Evolutionary conservation across 2,797 vertebrate genomes (phyloP), one percentile per base, ranked within the genome.

Genomic region (Sciaenops ocellatus): DNA sequence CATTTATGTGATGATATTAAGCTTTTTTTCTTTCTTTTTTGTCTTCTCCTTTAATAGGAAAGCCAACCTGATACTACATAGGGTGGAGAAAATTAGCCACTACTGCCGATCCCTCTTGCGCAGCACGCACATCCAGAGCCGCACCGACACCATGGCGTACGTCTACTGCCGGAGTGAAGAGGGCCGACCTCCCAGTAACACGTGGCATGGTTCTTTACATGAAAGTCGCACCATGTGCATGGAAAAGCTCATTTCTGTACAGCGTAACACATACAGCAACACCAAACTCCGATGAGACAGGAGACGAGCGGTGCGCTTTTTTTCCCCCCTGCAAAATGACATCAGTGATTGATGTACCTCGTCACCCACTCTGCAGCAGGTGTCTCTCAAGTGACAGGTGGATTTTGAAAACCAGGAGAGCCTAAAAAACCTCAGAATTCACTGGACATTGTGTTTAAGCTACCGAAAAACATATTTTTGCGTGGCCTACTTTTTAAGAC

Each of bases 181-280:
- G 50, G 90, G 92, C 0, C 95, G 96, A 67, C 94, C 96, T 0
- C 93, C 95, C 0, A 95, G 95, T 50, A 92, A 94, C 89, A 93
- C 95, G 76, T 97, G 97, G 97, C 97, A 97, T 55, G 93, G 95
- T 90, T 96, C 98, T 79, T 95, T 99, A 75, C 97, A 97, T 60
- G 97, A 99, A 92, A 97, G 96, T 84, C 97, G 95, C 88, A 93
- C 97, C 34, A 94, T 95, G 6, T 99, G 98, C 5, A 96, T 97
- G 90, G 98, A 99, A 92, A 99, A 98, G 93, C 96, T 99, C 89
- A 95, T 98, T 84, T 97, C 97, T 70, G 96, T 98, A 88, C 96
- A 97, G 91, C 96, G 98, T 63, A 99, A 99, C 95, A 98, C 95
- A 61, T 99, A 99, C 9, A 97, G 97, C 88, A 98, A 97, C 82